These are phyloP conservation scores for Ornithoptera priamus DNA, from an alignment of 2,888 invertebrate species.

Conservation along the genomic window DNA sequence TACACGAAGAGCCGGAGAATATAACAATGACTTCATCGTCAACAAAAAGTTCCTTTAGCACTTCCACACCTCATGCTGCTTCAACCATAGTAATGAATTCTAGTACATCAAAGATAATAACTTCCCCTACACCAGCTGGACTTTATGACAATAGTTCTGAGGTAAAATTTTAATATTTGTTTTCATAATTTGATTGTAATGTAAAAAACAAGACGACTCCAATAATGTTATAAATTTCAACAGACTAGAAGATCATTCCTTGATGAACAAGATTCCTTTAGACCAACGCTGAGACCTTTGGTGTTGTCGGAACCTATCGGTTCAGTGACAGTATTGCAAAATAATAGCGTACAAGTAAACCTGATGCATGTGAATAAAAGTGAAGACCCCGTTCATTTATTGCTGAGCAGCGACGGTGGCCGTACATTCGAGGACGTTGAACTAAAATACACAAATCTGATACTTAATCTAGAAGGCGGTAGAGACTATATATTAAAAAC, in stretches of 20 bases:
- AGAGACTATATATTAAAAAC: slow-evolving; percentile 71
- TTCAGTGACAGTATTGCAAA: slow-evolving; percentile 69
- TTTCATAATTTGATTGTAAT: background rate
- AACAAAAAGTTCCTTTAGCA: slow-evolving; percentile 19
- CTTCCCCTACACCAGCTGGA: slow-evolving; percentile 3
- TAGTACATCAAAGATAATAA: slow-evolving; percentile 23
- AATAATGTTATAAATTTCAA: background rate
- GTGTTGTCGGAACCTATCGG: slow-evolving; percentile 67
- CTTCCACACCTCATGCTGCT: background rate
- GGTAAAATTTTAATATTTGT: slow-evolving; percentile 4
- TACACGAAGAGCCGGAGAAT: slow-evolving; percentile 82
- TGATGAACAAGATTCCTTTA: slow-evolving; percentile 39
- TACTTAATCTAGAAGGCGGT: slow-evolving; percentile 66
- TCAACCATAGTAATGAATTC: slow-evolving; percentile 15
- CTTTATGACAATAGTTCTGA: slow-evolving; percentile 16
- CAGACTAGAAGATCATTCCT: slow-evolving; percentile 43
- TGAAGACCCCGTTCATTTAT: slow-evolving; percentile 63
- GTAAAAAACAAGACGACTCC: background rate
- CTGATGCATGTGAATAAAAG: slow-evolving; percentile 62
- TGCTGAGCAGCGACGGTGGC: slow-evolving; percentile 67
- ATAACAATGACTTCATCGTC: slow-evolving; percentile 47
- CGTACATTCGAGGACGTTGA: slow-evolving; percentile 60
- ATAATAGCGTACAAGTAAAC: slow-evolving; percentile 73
- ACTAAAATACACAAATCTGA: slow-evolving; percentile 64
- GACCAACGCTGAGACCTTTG: slow-evolving; percentile 48